Evolutionary conservation across 2,797 vertebrate genomes (phyloP), one percentile per base, ranked within the genome.

Genomic region (Chaetophractus vellerosus): DNA sequence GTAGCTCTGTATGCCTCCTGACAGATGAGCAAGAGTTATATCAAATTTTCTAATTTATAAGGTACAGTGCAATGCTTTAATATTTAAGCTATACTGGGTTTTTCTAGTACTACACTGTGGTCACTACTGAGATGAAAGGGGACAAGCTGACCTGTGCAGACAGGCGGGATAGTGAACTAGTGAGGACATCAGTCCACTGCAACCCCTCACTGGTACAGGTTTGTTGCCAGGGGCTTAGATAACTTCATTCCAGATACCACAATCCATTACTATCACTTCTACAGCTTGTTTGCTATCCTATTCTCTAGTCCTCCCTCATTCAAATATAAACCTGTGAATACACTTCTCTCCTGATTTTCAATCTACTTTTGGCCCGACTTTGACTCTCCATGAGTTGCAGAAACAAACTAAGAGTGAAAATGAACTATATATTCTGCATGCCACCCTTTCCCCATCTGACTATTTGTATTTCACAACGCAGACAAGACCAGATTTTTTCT

Each of bases 161-260:
- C n/a, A 4, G 52, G 79, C 0, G 5, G 80, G 24, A 28, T 28
- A 28, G 4, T 6, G n/a, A 69, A 55, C 9, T 12, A 24, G 55
- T 9, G 9, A 14, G 41, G 33, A 15, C 3, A 0, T 0, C 0
- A 0, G 64, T 24, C 28, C 21, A 6, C 2, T 3, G 19, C 12
- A 63, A 66, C 69, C 12, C 19, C 45, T 80, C 41, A 5, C 10
- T 12, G 28, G 28, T 21, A 38, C 5, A 64, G 31, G 4, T 16
- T 21, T 48, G 31, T 69, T 3, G 26, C 2, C 59, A 28, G 7
- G 1, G 19, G n/a, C 15, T 79, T 11, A n/a, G 0, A 50, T 11
- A 15, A 12, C 19, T 23, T 50, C 4, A 18, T 26, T 45, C 64
- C 80, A 38, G 18, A 41, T 1, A 6, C n/a, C 48, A 18, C 9